Percentiles rank a stretch among this genome's conserved stretches.
phyloP scores from a whole-genome alignment of 2,888 invertebrate genomes.

The Timandra comae region DNA sequence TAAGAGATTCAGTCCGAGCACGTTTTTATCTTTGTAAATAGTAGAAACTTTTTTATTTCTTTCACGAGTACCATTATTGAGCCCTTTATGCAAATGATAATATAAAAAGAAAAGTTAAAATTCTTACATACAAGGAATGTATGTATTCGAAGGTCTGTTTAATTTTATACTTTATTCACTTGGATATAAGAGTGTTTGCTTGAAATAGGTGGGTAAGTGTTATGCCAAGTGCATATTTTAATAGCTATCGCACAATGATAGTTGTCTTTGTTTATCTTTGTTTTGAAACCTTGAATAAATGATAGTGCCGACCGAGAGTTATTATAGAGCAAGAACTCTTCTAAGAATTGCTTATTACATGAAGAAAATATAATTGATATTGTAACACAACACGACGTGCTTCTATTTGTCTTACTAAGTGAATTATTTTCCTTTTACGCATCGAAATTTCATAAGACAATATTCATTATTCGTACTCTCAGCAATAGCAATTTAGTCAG shows the following conservation, averaged over 20 bases:
- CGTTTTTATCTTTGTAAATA: conserved; percentile 3
- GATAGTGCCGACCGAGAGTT: too few species aligned
- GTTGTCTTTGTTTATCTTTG: conserved; percentile 3
- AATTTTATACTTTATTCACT: neutral
- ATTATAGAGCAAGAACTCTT: too few species aligned
- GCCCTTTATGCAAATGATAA: conserved; percentile 9
- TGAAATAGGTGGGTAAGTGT: neutral
- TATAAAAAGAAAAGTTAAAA: conserved; percentile 3
- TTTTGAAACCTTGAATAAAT: neutral
- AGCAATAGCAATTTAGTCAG: too few species aligned
- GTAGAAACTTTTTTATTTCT: conserved; percentile 7
- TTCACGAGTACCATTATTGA: conserved; percentile 2
- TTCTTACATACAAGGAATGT: neutral
- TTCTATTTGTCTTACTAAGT: too few species aligned
- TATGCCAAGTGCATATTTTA: conserved; percentile 2
- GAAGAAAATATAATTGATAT: too few species aligned
- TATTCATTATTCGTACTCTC: too few species aligned
- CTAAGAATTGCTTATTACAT: conserved; percentile 13
- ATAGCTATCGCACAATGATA: conserved; percentile 6
- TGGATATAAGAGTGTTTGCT: neutral
- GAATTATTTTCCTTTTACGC: too few species aligned
- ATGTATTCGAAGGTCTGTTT: neutral
- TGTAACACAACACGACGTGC: too few species aligned
- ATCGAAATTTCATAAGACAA: too few species aligned
- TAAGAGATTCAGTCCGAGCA: conserved; percentile 4